A percentile compares a stretch with the other conserved stretches of the same genome.
Conservation (phyloP, 2,797 vertebrate species). For the Lithobates pipiens region DNA sequence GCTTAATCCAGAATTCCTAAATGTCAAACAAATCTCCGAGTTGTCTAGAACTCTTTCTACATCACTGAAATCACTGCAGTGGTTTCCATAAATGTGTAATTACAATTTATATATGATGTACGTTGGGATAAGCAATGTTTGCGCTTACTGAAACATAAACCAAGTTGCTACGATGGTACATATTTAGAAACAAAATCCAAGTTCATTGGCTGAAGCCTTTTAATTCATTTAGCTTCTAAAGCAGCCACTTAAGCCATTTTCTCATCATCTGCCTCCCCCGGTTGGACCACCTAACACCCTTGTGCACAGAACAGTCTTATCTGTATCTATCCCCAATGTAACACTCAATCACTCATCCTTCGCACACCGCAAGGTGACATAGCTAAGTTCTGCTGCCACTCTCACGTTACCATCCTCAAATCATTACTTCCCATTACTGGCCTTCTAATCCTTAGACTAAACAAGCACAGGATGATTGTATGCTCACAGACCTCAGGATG, state of each 20-base stretch:
- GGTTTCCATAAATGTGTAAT: conserved; percentile 34
- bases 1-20: conserved; percentile 48
- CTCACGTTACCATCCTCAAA: conserved; percentile 38
- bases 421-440: conserved; percentile 59
- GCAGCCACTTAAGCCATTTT: conserved; percentile 20
- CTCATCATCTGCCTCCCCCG: conserved; percentile 33
- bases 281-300: conserved; percentile 13
- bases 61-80: conserved; percentile 37
- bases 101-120: conserved; percentile 22
- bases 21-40: conserved; percentile 35
- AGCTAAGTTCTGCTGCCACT: conserved; percentile 32
- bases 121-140: background rate
- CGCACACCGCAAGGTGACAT: conserved; percentile 45
- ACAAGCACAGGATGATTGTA: conserved; percentile 48
- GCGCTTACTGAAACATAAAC: background rate
- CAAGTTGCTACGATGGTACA: background rate
- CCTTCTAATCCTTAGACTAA: conserved; percentile 58
- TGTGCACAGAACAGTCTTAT: conserved; percentile 42
- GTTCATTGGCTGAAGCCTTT: conserved; percentile 27
- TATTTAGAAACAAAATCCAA: conserved; percentile 8
- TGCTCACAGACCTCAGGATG: conserved; percentile 22
- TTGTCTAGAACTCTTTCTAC: conserved; percentile 36
- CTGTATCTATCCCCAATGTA: conserved; percentile 35
- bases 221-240: conserved; percentile 4
- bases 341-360: conserved; percentile 57